Evolutionary conservation across 2,888 invertebrate genomes (phyloP).

Genomic region (Pammene aurita): DNA sequence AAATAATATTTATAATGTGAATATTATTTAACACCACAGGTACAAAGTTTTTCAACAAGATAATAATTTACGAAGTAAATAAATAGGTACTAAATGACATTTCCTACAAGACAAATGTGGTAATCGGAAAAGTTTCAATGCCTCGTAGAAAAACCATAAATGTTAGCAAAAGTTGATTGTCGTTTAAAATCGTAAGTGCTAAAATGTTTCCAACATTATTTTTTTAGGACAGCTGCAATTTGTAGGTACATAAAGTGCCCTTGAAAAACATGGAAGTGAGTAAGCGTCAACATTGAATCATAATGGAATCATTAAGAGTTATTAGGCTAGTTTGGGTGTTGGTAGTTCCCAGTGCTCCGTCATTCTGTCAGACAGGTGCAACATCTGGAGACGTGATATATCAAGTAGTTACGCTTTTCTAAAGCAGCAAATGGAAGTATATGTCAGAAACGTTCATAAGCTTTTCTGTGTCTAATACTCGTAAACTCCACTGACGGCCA

Average conservation of each 20-base stretch:
- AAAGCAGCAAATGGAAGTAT: neutral
- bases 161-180: too few species aligned
- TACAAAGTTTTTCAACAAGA: too few species aligned
- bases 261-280: neutral
- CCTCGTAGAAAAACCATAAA: too few species aligned
- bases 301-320: slow-evolving; percentile 49
- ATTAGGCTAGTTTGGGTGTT: slow-evolving; percentile 56
- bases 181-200: too few species aligned
- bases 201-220: too few species aligned
- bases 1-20: too few species aligned
- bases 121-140: too few species aligned
- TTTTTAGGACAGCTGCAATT: too few species aligned
- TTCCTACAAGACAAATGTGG: too few species aligned
- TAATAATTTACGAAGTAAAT: too few species aligned
- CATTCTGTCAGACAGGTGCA: slow-evolving; percentile 55
- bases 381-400: slow-evolving; percentile 40
- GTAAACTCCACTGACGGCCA: slow-evolving; percentile 1
- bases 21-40: too few species aligned
- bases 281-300: slow-evolving; percentile 59
- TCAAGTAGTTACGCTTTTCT: slow-evolving; percentile 1
- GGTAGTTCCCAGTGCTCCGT: slow-evolving; percentile 51
- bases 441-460: neutral
- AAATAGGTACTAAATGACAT: too few species aligned
- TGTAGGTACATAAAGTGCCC: neutral
- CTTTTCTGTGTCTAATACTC: neutral